Evolutionary conservation across 2,113 vertebrate genomes (phyloP).

Genomic region (Antechinus flavipes): DNA sequence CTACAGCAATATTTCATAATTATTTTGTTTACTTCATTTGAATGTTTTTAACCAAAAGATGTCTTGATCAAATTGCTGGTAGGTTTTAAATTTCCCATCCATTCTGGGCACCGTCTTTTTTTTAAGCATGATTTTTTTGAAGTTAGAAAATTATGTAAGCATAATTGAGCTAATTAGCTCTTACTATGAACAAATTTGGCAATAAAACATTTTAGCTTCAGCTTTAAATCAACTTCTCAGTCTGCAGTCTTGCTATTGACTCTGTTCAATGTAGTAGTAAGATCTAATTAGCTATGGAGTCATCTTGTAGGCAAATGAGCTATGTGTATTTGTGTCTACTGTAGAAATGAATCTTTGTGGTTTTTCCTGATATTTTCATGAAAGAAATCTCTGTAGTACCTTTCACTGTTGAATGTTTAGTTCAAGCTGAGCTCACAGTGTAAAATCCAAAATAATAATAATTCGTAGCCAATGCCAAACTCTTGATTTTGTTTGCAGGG

Average conservation of each 20-base stretch:
- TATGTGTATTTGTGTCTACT: background rate
- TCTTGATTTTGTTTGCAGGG: background rate
- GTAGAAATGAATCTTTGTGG: conserved; percentile 34
- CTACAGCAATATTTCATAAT: background rate
- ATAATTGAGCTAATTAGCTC: conserved; percentile 82
- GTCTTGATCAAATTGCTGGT: conserved; percentile 53
- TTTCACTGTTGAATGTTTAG: background rate
- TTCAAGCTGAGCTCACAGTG: conserved; percentile 5
- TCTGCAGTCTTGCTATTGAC: conserved; percentile 70
- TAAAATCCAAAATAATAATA: background rate
- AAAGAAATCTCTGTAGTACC: background rate
- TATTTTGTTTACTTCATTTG: conserved; percentile 56
- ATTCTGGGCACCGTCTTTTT: conserved; percentile 20
- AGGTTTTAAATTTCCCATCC: conserved; percentile 46
- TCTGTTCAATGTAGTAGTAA: conserved; percentile 74
- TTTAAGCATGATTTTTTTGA: conserved; percentile 48
- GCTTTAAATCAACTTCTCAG: conserved; percentile 81
- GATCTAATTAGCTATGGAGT: conserved; percentile 82
- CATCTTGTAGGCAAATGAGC: conserved; percentile 69
- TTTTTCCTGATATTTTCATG: conserved; percentile 37
- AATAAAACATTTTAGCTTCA: conserved; percentile 81
- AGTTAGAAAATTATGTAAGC: conserved; percentile 74
- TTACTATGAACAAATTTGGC: conserved; percentile 80
- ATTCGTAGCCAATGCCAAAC: background rate
- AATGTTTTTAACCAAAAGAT: conserved; percentile 28